A percentile compares a stretch with the other conserved stretches of the same genome.
phyloP scores from a whole-genome alignment of 2,888 invertebrate species.

The Diadromus collaris region DNA sequence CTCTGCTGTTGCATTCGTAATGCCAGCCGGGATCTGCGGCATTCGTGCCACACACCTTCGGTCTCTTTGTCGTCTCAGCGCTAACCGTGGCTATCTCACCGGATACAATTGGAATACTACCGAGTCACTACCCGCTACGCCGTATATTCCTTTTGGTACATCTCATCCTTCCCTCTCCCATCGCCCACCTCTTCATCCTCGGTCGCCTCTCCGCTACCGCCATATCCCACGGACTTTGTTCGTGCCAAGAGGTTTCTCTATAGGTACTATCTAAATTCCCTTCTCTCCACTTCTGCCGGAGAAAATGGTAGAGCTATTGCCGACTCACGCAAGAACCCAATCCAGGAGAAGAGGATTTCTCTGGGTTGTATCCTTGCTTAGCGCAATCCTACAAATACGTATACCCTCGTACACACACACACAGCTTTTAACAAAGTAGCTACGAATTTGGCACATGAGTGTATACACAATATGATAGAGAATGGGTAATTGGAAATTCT shows the following conservation, averaged over 20 bases:
- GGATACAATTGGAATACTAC: conserved; percentile 50
- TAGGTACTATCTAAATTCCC: conserved; percentile 34
- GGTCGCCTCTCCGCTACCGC: neutral
- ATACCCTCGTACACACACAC: neutral
- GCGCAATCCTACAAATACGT: conserved; percentile 2
- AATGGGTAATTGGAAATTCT: conserved; percentile 49
- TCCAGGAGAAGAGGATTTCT: conserved; percentile 22
- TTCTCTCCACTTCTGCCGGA: neutral
- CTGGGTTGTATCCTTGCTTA: conserved; percentile 23
- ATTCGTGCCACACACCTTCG: conserved; percentile 36
- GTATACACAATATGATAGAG: conserved; percentile 15
- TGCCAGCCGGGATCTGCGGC: conserved; percentile 21
- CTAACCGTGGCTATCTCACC: conserved; percentile 17
- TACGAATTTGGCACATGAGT: conserved; percentile 22
- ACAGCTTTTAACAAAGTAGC: conserved; percentile 12
- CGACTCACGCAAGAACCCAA: conserved; percentile 41
- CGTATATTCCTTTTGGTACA: conserved; percentile 21
- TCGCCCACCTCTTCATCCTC: neutral
- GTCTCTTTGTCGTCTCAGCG: conserved; percentile 12
- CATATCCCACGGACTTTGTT: conserved; percentile 31
- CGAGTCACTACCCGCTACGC: conserved; percentile 14
- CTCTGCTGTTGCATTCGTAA: conserved; percentile 19
- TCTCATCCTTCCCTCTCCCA: conserved; percentile 6
- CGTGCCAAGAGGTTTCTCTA: conserved; percentile 33
- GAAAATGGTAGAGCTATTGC: neutral